Base-by-base conservation (phyloP, 1,140 invertebrate genomes). In the Lasaia peninsularis region DNA sequence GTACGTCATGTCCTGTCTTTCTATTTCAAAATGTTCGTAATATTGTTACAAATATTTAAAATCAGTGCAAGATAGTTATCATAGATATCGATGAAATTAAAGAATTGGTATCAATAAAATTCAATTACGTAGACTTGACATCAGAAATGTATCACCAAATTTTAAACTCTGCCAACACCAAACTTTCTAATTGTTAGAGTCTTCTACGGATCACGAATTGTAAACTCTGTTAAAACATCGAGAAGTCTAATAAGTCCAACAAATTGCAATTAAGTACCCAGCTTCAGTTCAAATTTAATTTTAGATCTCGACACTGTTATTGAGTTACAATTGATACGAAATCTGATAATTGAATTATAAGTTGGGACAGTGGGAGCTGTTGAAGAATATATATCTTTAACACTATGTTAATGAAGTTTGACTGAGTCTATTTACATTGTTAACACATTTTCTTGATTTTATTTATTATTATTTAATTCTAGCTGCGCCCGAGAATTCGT, bases 261-360 rank as follows among this genome's bases (percentile, higher is more conserved):
- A 57, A 60, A 60, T 55, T 60, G 37, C 40, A 60, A 60, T 60
- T 55, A 60, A 55, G 52, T 54, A 16, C 37, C 14, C 48, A 55
- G 52, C 14, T 60, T 56, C 33, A 18, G 52, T 51, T 48, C 31
- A 37, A 56, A 60, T 56, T 33, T 24, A 60, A 60, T 60, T 60
- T 60, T 4, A 34, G 24, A 34, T 24, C 31, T 21, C 10, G 18
- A 51, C 52, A 18, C 20, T 61, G 49, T 24, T 34, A 56, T 67
- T 57, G 60, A 24, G 20, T 33, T 54, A 50, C 37, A 54, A 60
- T 55, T 55, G 54, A 54, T 54, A 60, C 52, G 12, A 48, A 20
- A 60, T 49, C 32, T 52, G 24, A 48, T 48, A 56, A 56, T 56
- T 56, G 20, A 56, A 52, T 52, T 52, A 34, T 33, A 33, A 33